These are phyloP conservation scores for Sprattus sprattus DNA, from an alignment of 2,113 vertebrate species.

Conservation along the genomic window DNA sequence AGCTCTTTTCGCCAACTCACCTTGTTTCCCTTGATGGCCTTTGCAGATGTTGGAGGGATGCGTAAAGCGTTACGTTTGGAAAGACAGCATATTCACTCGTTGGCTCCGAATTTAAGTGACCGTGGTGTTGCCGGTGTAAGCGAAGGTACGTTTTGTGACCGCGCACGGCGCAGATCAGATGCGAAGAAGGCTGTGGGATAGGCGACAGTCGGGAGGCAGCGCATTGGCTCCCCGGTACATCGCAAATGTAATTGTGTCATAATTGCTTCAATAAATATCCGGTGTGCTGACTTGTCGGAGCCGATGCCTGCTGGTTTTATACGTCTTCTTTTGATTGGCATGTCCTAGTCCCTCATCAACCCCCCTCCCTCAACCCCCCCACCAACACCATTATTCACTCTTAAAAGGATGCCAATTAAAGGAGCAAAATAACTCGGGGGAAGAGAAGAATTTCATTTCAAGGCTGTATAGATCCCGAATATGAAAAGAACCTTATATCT, in stretches of 20 bases:
- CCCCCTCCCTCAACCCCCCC: background rate
- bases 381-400: background rate
- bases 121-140: background rate
- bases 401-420: background rate
- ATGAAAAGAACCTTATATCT: background rate
- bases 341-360: constrained; percentile 4
- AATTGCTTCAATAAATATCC: constrained; percentile 10
- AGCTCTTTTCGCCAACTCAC: background rate
- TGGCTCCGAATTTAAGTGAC: background rate
- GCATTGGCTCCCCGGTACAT: background rate
- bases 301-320: background rate
- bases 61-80: background rate
- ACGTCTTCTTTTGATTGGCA: constrained; percentile 2
- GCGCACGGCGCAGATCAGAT: background rate
- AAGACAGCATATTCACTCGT: background rate
- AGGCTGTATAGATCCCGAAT: background rate
- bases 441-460: background rate
- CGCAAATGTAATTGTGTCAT: constrained; percentile 9
- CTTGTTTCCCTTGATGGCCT: background rate
- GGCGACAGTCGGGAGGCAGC: background rate
- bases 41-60: background rate
- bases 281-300: background rate
- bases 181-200: constrained; percentile 7
- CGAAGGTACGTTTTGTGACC: background rate
- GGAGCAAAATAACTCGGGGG: background rate